Conservation (phyloP, 2,113 vertebrate genomes). For the Caranx melampygus region DNA sequence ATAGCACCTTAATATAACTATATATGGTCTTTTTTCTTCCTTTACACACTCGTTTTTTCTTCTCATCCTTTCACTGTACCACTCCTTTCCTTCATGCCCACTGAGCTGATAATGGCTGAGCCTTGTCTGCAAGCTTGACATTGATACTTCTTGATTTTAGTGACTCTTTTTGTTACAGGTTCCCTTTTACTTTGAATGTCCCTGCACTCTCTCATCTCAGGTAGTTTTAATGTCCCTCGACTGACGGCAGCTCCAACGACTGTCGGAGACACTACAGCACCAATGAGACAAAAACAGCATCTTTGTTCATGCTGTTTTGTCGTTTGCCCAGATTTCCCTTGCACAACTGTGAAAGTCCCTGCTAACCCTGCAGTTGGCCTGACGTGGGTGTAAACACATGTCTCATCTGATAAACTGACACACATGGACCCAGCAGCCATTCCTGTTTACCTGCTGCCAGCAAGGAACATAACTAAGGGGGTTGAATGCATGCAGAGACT, state of each 20-base stretch:
- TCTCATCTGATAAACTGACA: background rate
- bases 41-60: background rate
- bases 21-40: slow-evolving; percentile 13
- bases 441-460: too few species aligned
- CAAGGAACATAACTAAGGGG: background rate
- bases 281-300: background rate
- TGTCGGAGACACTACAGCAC: background rate
- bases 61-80: slow-evolving; percentile 9
- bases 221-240: background rate
- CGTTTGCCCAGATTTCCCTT: background rate
- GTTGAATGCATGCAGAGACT: background rate
- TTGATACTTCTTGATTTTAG: slow-evolving; percentile 3
- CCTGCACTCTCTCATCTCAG: background rate
- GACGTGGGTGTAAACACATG: too few species aligned
- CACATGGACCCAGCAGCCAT: background rate
- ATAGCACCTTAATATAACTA: slow-evolving; percentile 1
- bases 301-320: background rate
- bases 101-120: slow-evolving; percentile 14
- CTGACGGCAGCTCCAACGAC: background rate
- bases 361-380: background rate
- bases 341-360: background rate
- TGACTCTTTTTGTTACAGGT: slow-evolving; percentile 10
- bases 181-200: background rate
- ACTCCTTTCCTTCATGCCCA: slow-evolving; percentile 34
- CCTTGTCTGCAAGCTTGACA: background rate